phyloP scores from a whole-genome alignment of 2,113 vertebrate genomes.

The Odocoileus virginianus region DNA sequence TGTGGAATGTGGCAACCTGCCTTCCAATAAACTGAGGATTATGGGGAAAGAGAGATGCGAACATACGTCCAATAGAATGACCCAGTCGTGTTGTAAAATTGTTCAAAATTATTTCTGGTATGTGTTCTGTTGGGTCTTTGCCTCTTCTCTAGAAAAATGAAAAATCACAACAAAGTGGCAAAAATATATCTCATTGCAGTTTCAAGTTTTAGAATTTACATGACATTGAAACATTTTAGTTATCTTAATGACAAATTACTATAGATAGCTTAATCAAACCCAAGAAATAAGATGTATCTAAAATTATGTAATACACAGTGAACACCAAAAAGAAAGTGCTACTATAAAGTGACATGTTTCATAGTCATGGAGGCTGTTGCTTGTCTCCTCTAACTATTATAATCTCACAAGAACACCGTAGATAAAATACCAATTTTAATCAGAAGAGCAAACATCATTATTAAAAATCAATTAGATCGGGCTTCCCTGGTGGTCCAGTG shows the following conservation, averaged over 20 bases:
- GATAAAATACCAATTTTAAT: neutral
- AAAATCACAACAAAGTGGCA: neutral
- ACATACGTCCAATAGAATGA: slow-evolving; percentile 91
- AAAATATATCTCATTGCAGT: neutral
- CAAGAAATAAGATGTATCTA: neutral
- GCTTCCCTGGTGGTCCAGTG: too few species aligned
- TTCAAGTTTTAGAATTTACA: slow-evolving; percentile 15
- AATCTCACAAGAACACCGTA: neutral
- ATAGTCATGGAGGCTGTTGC: neutral
- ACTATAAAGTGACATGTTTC: neutral
- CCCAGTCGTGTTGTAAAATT: slow-evolving; percentile 96
- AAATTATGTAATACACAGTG: neutral
- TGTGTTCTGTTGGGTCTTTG: slow-evolving; percentile 91
- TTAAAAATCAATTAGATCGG: neutral
- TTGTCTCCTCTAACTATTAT: neutral
- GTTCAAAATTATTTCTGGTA: slow-evolving; percentile 95
- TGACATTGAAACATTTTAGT: neutral
- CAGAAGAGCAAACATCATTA: neutral
- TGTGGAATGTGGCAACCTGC: slow-evolving; percentile 98
- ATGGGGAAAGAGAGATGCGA: slow-evolving; percentile 95
- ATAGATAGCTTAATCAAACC: neutral
- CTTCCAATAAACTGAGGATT: slow-evolving; percentile 94
- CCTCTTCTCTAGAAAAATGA: slow-evolving; percentile 87
- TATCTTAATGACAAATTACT: neutral
- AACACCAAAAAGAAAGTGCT: neutral